Base-by-base conservation (phyloP, 2,797 vertebrate genomes). In the Notolepis coatsorum region DNA sequence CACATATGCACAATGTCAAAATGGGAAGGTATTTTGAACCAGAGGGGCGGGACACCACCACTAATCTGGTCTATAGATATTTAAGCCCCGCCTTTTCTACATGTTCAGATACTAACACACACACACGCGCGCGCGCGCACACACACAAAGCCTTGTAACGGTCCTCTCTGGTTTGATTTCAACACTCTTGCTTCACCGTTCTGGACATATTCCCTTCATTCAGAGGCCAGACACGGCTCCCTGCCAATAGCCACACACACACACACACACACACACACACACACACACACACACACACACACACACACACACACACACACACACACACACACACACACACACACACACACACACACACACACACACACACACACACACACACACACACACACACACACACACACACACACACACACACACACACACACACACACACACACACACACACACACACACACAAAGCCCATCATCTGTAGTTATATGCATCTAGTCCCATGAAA, bases 401-500 rank as follows among this genome's bases (percentile, higher is more conserved):
- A 17, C 42, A 39, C 35, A 6, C 24, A 41, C 58, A 25, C 31
- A 35, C 20, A 33, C 43, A 23, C 41, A 23, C 27, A 18, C 37
- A 18, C 39, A 63, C 52, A 37, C 52, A 52, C 59, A 72, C 56
- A 52, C 33, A 41, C 24, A 39, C 46, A 39, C 35, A 49, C 50
- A 18, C 33, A 38, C 46, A 39, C 17, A 41, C 52, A 52, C 31
- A 43, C 68, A 51, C 52, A 55, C 56, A 66, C 59, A 73, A 74
- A 80, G 48, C 60, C 66, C 74, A 86, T 89, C 82, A 85, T 88
- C 84, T 86, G 83, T 86, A 84, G 81, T 77, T 88, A 83, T 88
- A 83, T 88, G 78, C 79, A 84, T 84, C 86, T 86, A 83, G 86
- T 90, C 86, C 84, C 83, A 84, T 86, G 85, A 86, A 89, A 88